phyloP scores from a whole-genome alignment of 2,113 vertebrate species.

The Esox niger region DNA sequence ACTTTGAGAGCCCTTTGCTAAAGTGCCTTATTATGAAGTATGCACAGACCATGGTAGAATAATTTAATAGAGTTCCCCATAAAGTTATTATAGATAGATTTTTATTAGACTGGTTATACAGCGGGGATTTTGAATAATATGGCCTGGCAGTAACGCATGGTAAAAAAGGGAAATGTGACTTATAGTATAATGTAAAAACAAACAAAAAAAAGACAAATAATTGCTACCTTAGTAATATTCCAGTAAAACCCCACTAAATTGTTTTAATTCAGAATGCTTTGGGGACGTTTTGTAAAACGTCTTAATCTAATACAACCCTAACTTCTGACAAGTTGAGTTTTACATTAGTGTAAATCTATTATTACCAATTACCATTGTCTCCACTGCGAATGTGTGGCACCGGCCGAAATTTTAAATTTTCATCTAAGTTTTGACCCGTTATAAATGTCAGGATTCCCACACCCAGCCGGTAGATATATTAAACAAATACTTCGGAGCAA shows the following conservation, averaged over 20 bases:
- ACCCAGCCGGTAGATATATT: background rate
- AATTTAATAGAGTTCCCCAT: background rate
- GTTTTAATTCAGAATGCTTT: background rate
- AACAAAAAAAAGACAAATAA: background rate
- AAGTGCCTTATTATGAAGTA: too few species aligned
- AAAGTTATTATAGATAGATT: background rate
- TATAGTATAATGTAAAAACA: background rate
- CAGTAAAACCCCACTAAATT: background rate
- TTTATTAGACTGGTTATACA: background rate
- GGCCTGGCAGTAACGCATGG: background rate
- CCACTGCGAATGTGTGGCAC: background rate
- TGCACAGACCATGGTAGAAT: too few species aligned
- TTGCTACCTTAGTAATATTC: too few species aligned
- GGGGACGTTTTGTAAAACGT: background rate
- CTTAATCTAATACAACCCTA: background rate
- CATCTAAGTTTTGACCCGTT: background rate
- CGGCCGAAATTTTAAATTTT: background rate
- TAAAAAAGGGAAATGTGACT: background rate
- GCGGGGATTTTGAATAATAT: background rate
- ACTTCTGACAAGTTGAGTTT: background rate
- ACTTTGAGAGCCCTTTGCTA: too few species aligned
- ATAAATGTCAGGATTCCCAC: background rate
- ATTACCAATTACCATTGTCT: background rate
- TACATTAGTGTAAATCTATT: background rate
- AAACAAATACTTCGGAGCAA: background rate